These are phyloP conservation scores for Xestobium rufovillosum DNA, from an alignment of 2,888 invertebrate species.

Conservation along the genomic window DNA sequence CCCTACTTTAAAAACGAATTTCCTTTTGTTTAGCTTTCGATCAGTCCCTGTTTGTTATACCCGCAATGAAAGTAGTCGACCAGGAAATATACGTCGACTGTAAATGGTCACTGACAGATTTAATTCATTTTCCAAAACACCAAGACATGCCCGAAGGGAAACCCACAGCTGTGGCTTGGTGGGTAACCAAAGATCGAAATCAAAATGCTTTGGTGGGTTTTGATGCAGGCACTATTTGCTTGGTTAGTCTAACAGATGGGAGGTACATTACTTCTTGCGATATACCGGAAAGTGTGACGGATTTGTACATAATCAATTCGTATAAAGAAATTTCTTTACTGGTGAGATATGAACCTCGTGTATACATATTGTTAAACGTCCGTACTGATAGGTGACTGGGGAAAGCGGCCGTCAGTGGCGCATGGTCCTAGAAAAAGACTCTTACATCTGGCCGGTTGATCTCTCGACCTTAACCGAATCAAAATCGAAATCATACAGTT, in stretches of 20 bases:
- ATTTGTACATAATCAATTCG: conserved; percentile 59
- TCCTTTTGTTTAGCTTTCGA: conserved; percentile 41
- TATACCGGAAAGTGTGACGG: conserved; percentile 55
- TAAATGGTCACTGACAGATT: conserved; percentile 52
- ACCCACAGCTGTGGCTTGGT: conserved; percentile 64
- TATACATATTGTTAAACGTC: conserved; percentile 12
- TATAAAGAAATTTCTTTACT: conserved; percentile 53
- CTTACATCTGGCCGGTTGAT: conserved; percentile 60
- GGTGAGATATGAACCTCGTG: conserved; percentile 48
- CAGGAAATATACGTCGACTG: conserved; percentile 47
- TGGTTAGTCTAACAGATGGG: conserved; percentile 64
- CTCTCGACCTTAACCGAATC: conserved; percentile 36
- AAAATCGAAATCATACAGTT: conserved; percentile 48
- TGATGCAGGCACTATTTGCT: conserved; percentile 51
- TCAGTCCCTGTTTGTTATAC: conserved; percentile 55
- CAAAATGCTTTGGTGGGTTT: conserved; percentile 66
- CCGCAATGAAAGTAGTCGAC: conserved; percentile 52
- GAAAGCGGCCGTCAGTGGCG: conserved; percentile 71
- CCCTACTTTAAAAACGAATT: conserved; percentile 1
- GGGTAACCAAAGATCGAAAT: conserved; percentile 67
- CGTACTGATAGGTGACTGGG: conserved; percentile 38
- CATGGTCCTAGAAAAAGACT: conserved; percentile 69
- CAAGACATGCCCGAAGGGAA: conserved; percentile 37
- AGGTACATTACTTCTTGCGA: conserved; percentile 58
- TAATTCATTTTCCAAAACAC: conserved; percentile 46